Percentiles rank a stretch among this genome's conserved stretches.
phyloP scores from a whole-genome alignment of 2,888 invertebrate genomes.

The Cryptus viduatorius region DNA sequence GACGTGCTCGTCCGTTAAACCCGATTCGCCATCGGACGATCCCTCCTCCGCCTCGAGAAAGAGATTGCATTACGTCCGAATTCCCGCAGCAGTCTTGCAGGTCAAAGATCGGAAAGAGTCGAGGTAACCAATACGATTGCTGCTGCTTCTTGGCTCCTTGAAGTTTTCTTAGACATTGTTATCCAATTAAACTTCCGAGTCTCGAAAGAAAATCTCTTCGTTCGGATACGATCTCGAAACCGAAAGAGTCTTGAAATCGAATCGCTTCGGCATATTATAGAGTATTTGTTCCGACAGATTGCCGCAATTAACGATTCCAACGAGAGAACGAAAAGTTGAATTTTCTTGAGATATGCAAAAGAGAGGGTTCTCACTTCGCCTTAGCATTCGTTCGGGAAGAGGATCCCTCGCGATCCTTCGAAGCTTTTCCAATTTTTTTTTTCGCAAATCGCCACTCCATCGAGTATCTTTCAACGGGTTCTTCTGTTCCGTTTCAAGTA shows the following conservation, averaged over 20 bases:
- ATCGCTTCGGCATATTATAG: slow-evolving; percentile 21
- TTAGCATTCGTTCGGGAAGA: slow-evolving; percentile 37
- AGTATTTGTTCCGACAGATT: slow-evolving; percentile 51
- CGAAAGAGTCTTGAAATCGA: slow-evolving; percentile 15
- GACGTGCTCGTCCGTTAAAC: background rate
- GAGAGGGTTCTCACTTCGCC: slow-evolving; percentile 32
- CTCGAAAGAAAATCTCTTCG: slow-evolving; percentile 23
- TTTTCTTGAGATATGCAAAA: slow-evolving; percentile 48
- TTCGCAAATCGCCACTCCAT: slow-evolving; percentile 29
- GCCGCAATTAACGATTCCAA: slow-evolving; percentile 51
- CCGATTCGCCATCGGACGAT: background rate
- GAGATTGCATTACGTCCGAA: slow-evolving; percentile 10
- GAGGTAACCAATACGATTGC: background rate
- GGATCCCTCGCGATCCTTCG: slow-evolving; percentile 29
- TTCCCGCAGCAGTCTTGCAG: background rate
- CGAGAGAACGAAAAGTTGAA: slow-evolving; percentile 20
- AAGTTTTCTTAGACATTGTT: slow-evolving; percentile 47
- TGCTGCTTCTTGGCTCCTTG: background rate
- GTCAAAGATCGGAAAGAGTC: slow-evolving; percentile 4
- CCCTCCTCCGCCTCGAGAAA: background rate
- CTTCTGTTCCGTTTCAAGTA: slow-evolving; percentile 40
- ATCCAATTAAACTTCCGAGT: slow-evolving; percentile 51
- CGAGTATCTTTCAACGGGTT: slow-evolving; percentile 56
- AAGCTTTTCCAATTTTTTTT: slow-evolving; percentile 15
- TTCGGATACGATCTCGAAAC: background rate